phyloP scores from a whole-genome alignment of 1,140 invertebrate genomes.

The Wiebesia pumilae region DNA sequence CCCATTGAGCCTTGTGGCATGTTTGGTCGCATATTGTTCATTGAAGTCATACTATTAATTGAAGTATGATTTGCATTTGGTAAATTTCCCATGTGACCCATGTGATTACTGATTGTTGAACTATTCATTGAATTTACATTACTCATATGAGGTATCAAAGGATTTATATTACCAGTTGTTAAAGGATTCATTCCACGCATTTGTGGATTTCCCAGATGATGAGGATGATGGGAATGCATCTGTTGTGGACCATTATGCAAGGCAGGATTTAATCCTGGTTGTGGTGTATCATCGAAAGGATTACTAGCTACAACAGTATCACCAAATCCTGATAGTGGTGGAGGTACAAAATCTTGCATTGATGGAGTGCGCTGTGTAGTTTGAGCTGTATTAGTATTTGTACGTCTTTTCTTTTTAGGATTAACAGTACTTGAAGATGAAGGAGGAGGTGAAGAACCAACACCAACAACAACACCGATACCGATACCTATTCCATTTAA shows the following conservation, averaged over 20 bases:
- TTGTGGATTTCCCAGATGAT: conserved; percentile 80
- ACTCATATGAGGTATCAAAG: conserved; percentile 80
- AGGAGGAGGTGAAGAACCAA: conserved; percentile 73
- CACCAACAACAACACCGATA: conserved; percentile 72
- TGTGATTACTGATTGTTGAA: conserved; percentile 77
- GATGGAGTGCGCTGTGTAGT: conserved; percentile 74
- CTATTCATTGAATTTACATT: conserved; percentile 78
- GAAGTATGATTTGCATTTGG: conserved; percentile 46
- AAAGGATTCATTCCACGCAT: conserved; percentile 82
- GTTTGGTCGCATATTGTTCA: conserved; percentile 66
- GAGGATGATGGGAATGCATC: conserved; percentile 75
- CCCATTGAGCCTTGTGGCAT: conserved; percentile 76
- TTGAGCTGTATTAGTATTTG: conserved; percentile 73
- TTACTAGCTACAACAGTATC: conserved; percentile 96
- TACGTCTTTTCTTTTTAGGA: conserved; percentile 80
- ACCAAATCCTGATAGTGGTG: conserved; percentile 89
- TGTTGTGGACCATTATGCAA: conserved; percentile 77
- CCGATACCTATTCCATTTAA: conserved; percentile 74
- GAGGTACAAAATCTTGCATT: conserved; percentile 83
- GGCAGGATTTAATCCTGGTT: conserved; percentile 76
- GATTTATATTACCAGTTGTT: conserved; percentile 75
- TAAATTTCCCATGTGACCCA: conserved; percentile 76
- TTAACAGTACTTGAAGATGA: conserved; percentile 75
- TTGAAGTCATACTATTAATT: conserved; percentile 79
- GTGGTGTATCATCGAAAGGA: conserved; percentile 95